Conservation (phyloP, 2,113 vertebrate genomes). For the Meriones unguiculatus region DNA sequence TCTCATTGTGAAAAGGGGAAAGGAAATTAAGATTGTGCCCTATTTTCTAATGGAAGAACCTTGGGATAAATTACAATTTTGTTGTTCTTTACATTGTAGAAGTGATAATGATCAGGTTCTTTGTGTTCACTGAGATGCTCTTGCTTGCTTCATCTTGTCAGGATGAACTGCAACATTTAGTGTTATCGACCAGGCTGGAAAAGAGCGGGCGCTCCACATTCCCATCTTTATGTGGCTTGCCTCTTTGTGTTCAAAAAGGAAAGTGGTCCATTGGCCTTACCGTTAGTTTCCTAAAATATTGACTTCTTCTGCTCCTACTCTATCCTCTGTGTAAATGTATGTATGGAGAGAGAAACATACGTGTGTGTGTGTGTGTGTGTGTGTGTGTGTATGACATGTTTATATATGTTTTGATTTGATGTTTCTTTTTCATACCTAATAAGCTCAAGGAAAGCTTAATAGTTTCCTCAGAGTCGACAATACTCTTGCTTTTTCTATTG, state of each 20-base stretch:
- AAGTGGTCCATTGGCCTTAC: slow-evolving; percentile 59
- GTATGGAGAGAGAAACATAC: not conserved
- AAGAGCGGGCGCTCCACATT: slow-evolving; percentile 66
- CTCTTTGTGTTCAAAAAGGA: slow-evolving; percentile 63
- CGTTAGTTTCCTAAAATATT: slow-evolving; percentile 57
- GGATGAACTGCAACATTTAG: slow-evolving; percentile 72
- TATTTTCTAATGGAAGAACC: slow-evolving; percentile 73
- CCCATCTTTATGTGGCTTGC: slow-evolving; percentile 35
- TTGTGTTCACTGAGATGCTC: slow-evolving; percentile 72
- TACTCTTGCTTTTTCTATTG: slow-evolving; percentile 60
- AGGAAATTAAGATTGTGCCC: slow-evolving; percentile 78
- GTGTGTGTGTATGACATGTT: not conserved
- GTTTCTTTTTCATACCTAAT: slow-evolving; percentile 78
- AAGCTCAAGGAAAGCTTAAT: slow-evolving; percentile 61
- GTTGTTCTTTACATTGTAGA: slow-evolving; percentile 76
- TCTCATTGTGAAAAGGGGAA: slow-evolving; percentile 82
- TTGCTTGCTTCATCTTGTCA: slow-evolving; percentile 73
- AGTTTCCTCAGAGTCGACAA: slow-evolving; percentile 41
- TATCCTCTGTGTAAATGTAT: slow-evolving; percentile 36
- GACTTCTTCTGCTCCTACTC: not conserved
- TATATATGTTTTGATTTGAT: not conserved
- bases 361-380: not conserved
- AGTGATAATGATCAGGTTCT: slow-evolving; percentile 82
- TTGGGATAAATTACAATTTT: slow-evolving; percentile 84
- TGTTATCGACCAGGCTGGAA: slow-evolving; percentile 77